phyloP scores from a whole-genome alignment of 92 coral and sea anemone species.

The Plumapathes pennacea region DNA sequence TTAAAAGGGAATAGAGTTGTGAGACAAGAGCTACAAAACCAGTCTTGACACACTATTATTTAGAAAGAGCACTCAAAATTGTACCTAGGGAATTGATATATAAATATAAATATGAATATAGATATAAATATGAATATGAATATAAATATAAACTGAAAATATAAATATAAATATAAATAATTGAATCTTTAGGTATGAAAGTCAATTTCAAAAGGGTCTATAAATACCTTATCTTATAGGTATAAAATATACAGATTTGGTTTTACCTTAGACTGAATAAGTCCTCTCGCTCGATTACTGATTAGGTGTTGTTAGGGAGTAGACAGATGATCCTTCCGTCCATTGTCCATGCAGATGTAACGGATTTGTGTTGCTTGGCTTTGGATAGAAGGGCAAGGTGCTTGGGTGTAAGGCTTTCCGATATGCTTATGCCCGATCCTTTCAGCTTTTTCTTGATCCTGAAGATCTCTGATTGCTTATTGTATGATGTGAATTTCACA shows the following conservation, averaged over 20 bases:
- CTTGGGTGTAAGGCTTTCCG: constrained; percentile 18
- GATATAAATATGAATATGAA: too few relatives aligned
- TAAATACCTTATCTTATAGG: neutral
- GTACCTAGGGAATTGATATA: too few relatives aligned
- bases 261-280: neutral
- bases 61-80: too few relatives aligned
- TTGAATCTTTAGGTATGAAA: too few relatives aligned
- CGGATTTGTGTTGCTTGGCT: constrained; percentile 9
- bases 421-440: constrained; percentile 29
- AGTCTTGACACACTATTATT: too few relatives aligned
- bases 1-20: too few relatives aligned
- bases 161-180: too few relatives aligned
- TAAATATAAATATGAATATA: too few relatives aligned
- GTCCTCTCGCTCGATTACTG: constrained; percentile 4
- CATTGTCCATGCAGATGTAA: constrained; percentile 28
- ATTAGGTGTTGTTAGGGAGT: neutral
- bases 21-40: too few relatives aligned
- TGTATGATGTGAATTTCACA: constrained; percentile 20
- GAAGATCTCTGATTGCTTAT: constrained; percentile 4
- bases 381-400: constrained; percentile 5
- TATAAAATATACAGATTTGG: neutral
- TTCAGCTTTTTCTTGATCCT: constrained; percentile 19
- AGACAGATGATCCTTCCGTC: constrained; percentile 27
- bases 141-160: too few relatives aligned
- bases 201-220: too few relatives aligned